Evolutionary conservation across 2,888 invertebrate genomes (phyloP).

Genomic region (Ornithoptera alexandrae): DNA sequence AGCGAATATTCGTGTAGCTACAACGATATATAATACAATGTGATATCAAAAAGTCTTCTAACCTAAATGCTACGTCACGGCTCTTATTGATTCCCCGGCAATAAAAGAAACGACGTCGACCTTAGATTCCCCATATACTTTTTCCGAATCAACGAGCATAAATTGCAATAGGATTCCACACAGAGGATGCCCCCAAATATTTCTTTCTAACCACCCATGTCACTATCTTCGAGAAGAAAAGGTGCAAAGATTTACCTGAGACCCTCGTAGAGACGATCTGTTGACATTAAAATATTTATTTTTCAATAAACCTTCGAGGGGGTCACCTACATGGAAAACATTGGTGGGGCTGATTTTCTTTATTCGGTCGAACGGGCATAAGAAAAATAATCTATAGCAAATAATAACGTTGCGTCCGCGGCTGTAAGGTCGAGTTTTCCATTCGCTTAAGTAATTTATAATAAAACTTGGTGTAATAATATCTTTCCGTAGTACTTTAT

Average conservation of each 20-base stretch:
- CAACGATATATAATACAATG: conserved; percentile 44
- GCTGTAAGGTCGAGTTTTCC: conserved; percentile 34
- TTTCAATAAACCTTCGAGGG: conserved; percentile 52
- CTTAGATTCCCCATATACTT: conserved; percentile 73
- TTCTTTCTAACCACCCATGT: conserved; percentile 57
- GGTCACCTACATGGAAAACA: conserved; percentile 42
- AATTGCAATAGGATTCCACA: conserved; percentile 77
- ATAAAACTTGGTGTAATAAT: conserved; percentile 32
- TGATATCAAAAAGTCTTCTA: conserved; percentile 41
- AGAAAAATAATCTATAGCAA: conserved; percentile 47
- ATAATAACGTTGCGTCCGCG: conserved; percentile 42
- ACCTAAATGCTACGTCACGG: conserved; percentile 54
- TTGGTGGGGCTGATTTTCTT: conserved; percentile 46
- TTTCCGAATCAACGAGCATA: conserved; percentile 75
- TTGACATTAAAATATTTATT: conserved; percentile 65
- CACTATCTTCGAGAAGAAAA: conserved; percentile 51
- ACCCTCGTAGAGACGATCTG: conserved; percentile 54
- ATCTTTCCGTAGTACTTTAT: conserved; percentile 29
- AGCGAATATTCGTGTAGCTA: conserved; percentile 32
- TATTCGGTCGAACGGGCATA: conserved; percentile 46
- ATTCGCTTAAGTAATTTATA: conserved; percentile 29
- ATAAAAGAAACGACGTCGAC: conserved; percentile 73
- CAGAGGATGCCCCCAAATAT: conserved; percentile 67
- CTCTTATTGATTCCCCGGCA: conserved; percentile 72
- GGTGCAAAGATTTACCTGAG: conserved; percentile 70